Conservation (phyloP, 2,113 vertebrate genomes). For the Tylochromis polylepis region DNA sequence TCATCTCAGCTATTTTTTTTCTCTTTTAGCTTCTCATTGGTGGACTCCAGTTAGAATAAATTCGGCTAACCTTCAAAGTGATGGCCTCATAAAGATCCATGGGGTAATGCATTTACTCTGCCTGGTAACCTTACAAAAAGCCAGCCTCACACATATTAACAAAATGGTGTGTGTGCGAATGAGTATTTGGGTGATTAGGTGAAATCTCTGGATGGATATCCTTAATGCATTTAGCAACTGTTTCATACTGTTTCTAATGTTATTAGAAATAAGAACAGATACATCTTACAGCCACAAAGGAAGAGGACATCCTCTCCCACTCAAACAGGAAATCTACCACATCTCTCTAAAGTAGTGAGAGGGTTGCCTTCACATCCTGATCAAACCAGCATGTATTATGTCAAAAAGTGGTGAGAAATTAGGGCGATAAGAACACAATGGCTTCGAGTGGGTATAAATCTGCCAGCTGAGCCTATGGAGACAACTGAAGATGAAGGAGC, state of each 20-base stretch:
- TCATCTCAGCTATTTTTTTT: background rate
- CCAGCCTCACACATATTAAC: background rate
- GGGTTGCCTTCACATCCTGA: background rate
- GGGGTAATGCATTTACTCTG: background rate
- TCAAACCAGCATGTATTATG: conserved; percentile 2
- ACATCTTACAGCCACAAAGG: background rate
- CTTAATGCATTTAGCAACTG: background rate
- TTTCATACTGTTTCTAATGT: background rate
- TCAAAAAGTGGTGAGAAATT: conserved; percentile 37
- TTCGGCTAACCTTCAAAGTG: background rate
- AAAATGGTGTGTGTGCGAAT: background rate
- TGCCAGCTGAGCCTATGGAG: background rate
- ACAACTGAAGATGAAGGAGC: conserved; percentile 20
- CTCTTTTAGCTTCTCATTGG: background rate
- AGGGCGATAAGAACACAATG: conserved; percentile 12
- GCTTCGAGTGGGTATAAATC: conserved; percentile 36
- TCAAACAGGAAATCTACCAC: background rate
- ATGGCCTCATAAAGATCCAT: background rate
- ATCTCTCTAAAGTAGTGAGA: background rate
- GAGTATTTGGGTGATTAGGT: background rate
- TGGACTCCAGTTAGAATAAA: background rate
- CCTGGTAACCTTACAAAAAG: background rate
- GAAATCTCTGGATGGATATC: background rate
- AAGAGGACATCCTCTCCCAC: background rate
- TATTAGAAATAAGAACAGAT: background rate